phyloP scores from a whole-genome alignment of 2,113 vertebrate genomes.

The Aegotheles bennettii region DNA sequence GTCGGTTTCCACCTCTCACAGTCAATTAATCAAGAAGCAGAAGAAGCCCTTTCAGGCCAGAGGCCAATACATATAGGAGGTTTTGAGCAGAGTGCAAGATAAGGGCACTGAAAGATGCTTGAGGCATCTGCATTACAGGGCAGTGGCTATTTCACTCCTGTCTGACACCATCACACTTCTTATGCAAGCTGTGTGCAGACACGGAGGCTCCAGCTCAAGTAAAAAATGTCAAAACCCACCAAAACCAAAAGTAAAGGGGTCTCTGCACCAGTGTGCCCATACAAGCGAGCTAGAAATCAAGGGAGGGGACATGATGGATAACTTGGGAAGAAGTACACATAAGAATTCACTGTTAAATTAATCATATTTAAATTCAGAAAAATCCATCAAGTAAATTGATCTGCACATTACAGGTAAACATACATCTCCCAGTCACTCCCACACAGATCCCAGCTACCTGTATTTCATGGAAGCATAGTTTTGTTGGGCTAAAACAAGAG shows the following conservation, averaged over 20 bases:
- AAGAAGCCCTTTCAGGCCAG: neutral
- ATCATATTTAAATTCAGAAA: neutral
- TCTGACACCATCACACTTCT: neutral
- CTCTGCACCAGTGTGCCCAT: fast-evolving
- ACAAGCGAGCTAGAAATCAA: neutral
- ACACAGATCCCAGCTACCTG: neutral
- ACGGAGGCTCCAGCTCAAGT: neutral
- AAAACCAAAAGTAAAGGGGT: neutral
- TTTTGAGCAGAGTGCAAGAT: neutral
- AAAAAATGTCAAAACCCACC: neutral
- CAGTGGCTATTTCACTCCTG: neutral
- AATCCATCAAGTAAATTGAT: neutral
- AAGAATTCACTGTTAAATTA: neutral
- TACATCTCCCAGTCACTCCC: neutral
- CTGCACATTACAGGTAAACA: neutral
- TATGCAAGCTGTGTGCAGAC: neutral
- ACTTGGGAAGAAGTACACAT: neutral
- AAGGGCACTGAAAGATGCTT: neutral
- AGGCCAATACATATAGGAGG: neutral
- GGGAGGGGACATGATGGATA: fast-evolving
- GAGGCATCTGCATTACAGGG: neutral
- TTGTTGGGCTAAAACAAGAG: neutral
- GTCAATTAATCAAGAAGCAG: slow-evolving; percentile 1
- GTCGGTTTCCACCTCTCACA: slow-evolving; percentile 20
- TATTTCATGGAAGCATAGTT: neutral